Percentiles rank a stretch among this genome's conserved stretches.
Conservation (phyloP, 2,113 vertebrate genomes). For the Chionomys nivalis region DNA sequence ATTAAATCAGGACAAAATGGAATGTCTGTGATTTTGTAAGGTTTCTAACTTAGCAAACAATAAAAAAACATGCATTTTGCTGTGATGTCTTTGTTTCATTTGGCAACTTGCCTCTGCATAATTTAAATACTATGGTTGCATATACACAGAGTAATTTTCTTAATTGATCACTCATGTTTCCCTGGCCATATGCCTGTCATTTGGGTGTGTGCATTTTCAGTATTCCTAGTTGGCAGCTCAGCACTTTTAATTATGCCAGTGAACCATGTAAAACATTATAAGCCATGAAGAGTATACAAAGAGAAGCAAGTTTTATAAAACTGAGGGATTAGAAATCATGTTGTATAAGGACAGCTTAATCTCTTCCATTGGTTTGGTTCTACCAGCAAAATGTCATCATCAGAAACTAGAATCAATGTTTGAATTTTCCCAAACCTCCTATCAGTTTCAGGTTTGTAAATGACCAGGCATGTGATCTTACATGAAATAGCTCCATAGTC, state of each 20-base stretch:
- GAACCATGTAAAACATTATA: background rate
- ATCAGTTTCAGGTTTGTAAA: background rate
- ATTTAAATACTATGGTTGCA: constrained; percentile 29
- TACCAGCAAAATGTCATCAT: background rate
- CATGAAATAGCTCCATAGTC: background rate
- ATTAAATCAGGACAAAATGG: constrained; percentile 35
- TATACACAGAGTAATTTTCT: constrained; percentile 36
- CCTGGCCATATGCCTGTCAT: constrained; percentile 44
- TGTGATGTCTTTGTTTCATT: background rate
- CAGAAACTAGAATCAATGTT: background rate
- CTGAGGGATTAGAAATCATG: background rate
- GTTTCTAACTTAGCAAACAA: background rate
- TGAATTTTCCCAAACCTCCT: background rate
- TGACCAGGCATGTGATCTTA: background rate
- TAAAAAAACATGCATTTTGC: background rate
- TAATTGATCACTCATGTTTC: constrained; percentile 15
- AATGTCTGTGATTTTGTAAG: background rate
- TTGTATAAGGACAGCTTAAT: background rate
- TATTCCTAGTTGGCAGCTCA: background rate
- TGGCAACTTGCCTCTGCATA: background rate
- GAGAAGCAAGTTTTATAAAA: background rate
- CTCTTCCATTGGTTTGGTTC: background rate
- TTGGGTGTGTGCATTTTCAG: constrained; percentile 12
- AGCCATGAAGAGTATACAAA: background rate
- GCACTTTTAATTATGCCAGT: background rate